phyloP scores from a whole-genome alignment of 2,888 invertebrate species.

The Sabatieria punctata region DNA sequence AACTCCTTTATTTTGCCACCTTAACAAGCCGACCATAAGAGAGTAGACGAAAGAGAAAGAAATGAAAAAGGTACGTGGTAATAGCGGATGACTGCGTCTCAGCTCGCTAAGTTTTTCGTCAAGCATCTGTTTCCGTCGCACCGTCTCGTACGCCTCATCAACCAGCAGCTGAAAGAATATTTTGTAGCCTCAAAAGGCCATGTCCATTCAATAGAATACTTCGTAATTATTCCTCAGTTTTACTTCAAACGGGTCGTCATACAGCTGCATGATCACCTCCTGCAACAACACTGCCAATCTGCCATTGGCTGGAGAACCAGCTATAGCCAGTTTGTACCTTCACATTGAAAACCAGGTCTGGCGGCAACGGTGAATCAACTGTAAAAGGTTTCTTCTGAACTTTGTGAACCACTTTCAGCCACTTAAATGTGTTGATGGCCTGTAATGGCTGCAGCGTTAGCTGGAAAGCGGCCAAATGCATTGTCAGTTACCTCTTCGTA shows the following conservation, averaged over 20 bases:
- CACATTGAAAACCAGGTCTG: slow-evolving; percentile 72
- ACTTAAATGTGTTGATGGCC: slow-evolving; percentile 67
- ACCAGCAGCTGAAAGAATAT: slow-evolving; percentile 46
- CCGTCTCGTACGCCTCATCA: slow-evolving; percentile 83
- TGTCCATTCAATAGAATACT: no score
- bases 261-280: slow-evolving; percentile 72
- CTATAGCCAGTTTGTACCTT: slow-evolving; percentile 25
- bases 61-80: slow-evolving; percentile 35
- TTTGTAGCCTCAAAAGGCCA: not conserved
- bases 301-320: not conserved
- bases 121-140: slow-evolving; percentile 68
- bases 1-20: slow-evolving; percentile 53
- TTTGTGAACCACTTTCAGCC: slow-evolving; percentile 68
- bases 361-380: slow-evolving; percentile 53
- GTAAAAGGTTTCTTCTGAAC: slow-evolving; percentile 49
- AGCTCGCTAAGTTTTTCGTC: slow-evolving; percentile 67
- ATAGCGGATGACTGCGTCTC: slow-evolving; percentile 55
- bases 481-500: slow-evolving; percentile 31
- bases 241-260: slow-evolving; percentile 95
- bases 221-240: slow-evolving; percentile 87
- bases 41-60: not conserved
- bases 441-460: slow-evolving; percentile 15
- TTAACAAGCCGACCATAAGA: slow-evolving; percentile 13
- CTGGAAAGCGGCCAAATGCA: not conserved
- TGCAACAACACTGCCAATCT: slow-evolving; percentile 29